Conservation (phyloP, 2,113 vertebrate genomes). For the Callopanchax toddi region DNA sequence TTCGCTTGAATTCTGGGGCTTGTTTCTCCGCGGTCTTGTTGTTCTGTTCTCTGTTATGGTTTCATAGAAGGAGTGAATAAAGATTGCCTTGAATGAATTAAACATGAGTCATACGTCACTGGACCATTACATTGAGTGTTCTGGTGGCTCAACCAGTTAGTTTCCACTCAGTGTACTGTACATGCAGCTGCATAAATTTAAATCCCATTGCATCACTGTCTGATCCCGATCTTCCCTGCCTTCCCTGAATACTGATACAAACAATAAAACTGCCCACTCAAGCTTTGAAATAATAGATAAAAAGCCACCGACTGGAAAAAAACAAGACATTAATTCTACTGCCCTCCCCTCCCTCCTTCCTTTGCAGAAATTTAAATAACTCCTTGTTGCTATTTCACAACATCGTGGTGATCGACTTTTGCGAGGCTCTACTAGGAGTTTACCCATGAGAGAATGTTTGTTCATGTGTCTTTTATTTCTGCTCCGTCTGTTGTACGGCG, state of each 20-base stretch:
- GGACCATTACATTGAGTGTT: slow-evolving; percentile 75
- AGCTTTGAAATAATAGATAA: slow-evolving; percentile 58
- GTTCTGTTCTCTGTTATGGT: slow-evolving; percentile 59
- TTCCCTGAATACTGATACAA: slow-evolving; percentile 53
- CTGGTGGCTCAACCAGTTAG: slow-evolving; percentile 63
- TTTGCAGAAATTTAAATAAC: slow-evolving; percentile 54
- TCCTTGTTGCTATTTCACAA: slow-evolving; percentile 43
- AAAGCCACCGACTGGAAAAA: slow-evolving; percentile 28
- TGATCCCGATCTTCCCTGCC: slow-evolving; percentile 40
- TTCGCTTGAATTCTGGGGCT: slow-evolving; percentile 54
- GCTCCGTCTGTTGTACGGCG: slow-evolving; percentile 51
- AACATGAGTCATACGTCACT: slow-evolving; percentile 74
- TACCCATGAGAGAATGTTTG: slow-evolving; percentile 59
- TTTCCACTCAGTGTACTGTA: slow-evolving; percentile 68
- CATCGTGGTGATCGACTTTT: slow-evolving; percentile 38
- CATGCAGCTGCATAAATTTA: slow-evolving; percentile 67
- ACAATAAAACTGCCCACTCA: slow-evolving; percentile 50
- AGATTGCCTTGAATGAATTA: slow-evolving; percentile 75
- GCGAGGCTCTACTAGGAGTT: slow-evolving; percentile 43
- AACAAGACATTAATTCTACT: slow-evolving; percentile 26
- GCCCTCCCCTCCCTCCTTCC: slow-evolving; percentile 2
- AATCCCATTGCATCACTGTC: slow-evolving; percentile 54
- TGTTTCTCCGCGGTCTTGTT: slow-evolving; percentile 29
- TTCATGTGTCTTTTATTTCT: slow-evolving; percentile 54
- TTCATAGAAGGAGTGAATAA: slow-evolving; percentile 70